Evolutionary conservation across 2,888 invertebrate genomes (phyloP), one percentile per base, ranked within the genome.

Genomic region (Hydraecia micacea): DNA sequence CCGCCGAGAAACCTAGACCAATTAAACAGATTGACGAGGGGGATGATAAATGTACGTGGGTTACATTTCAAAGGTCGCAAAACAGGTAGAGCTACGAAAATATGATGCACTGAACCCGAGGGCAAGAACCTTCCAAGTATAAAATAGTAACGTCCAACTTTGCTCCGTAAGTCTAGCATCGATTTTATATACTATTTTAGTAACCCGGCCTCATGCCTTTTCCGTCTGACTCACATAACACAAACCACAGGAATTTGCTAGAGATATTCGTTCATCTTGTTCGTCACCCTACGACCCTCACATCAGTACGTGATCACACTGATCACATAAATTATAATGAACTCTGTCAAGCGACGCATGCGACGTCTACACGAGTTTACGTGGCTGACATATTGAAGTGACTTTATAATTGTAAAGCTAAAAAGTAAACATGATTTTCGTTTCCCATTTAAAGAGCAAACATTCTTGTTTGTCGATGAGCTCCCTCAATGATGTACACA

Each of bases 361-460:
- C 79, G 63, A 80, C 80, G 83, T 80, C 77, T 77, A 63, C 84
- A 80, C 83, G 71, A 76, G 74, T 81, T 77, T 77, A 81, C 81
- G 67, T 75, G 68, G 58, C 74, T 73, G 86, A 90, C 87, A 87
- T 87, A 88, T 87, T 88, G 84, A 84, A 87, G 86, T 84, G 89
- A 90, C 86, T 92, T 89, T 89, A 90, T 92, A 92, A 92, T 93
- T 93, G 91, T 91, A 89, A 91, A 93, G 93, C 93, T 91, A 89
- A 91, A 92, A 90, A 86, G 92, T 91, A 93, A 94, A 94, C 93
- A 93, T 90, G 91, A 93, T 92, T 93, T 93, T 92, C 93, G 90
- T 91, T 93, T 92, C 90, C 91, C 92, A 92, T 91, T 91, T 91
- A 89, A 87, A 89, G 89, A 89, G 92, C 89, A 93, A 94, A 93